Evolutionary conservation across 2,888 invertebrate genomes (phyloP).

Genomic region (Anodontia alba): DNA sequence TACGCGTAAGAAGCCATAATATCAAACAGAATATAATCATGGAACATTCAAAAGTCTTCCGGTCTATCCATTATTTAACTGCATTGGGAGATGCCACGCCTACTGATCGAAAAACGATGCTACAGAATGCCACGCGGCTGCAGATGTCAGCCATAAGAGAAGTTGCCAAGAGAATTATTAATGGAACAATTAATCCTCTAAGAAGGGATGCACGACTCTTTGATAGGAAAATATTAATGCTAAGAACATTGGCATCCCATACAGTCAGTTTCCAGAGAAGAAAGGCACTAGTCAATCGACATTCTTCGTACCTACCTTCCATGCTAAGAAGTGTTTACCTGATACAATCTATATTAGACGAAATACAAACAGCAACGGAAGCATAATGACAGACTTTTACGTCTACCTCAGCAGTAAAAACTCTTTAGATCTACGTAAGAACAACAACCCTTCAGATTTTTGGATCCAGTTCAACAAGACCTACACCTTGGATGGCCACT

Average conservation of each 20-base stretch:
- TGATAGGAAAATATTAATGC: conserved; percentile 14
- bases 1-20: too few relatives aligned
- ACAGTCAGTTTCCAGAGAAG: conserved; percentile 16
- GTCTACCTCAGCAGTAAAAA: too few relatives aligned
- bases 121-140: conserved; percentile 13
- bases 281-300: conserved; percentile 7
- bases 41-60: too few relatives aligned
- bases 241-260: conserved; percentile 18
- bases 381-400: too few relatives aligned
- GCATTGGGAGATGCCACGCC: conserved; percentile 1
- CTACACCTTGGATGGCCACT: conserved; percentile 34
- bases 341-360: conserved; percentile 5
- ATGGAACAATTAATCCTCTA: too few relatives aligned
- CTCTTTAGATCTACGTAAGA: too few relatives aligned
- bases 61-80: neutral
- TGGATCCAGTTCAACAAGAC: conserved; percentile 35
- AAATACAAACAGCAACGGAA: neutral
- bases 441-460: too few relatives aligned
- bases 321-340: too few relatives aligned
- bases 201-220: too few relatives aligned
- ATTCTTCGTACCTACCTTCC: conserved; percentile 11
- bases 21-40: too few relatives aligned
- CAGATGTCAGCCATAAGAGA: too few relatives aligned
- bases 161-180: too few relatives aligned
- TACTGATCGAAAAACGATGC: conserved; percentile 11